phyloP scores from a whole-genome alignment of 2,888 invertebrate genomes.

The Mythimna loreyi region DNA sequence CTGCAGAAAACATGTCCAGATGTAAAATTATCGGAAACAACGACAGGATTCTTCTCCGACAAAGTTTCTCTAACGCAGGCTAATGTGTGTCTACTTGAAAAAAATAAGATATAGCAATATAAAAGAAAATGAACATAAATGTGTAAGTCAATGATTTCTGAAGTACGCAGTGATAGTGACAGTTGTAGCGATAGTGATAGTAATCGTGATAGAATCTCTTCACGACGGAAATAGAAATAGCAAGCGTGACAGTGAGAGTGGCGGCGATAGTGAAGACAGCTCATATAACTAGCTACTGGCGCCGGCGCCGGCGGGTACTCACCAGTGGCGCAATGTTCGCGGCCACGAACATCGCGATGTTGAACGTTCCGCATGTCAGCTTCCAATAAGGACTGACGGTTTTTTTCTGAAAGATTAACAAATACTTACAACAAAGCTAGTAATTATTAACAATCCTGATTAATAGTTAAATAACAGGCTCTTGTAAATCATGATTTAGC shows the following conservation, averaged over 20 bases:
- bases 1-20: conserved; percentile 63
- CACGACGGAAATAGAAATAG: conserved; percentile 42
- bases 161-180: conserved; percentile 17
- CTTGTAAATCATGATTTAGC: not conserved
- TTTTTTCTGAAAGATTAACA: conserved; percentile 76
- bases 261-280: conserved; percentile 41
- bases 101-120: conserved; percentile 1
- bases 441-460: not conserved
- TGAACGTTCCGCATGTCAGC: conserved; percentile 81
- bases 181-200: conserved; percentile 45
- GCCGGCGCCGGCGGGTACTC: conserved; percentile 55
- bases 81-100: not conserved
- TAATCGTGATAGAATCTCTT: conserved; percentile 39
- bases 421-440: conserved; percentile 1
- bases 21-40: not conserved
- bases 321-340: conserved; percentile 84
- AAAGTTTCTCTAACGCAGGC: conserved; percentile 4
- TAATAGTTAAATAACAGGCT: not conserved
- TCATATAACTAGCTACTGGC: conserved; percentile 1
- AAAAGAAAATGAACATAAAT: not conserved
- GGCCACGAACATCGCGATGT: conserved; percentile 81
- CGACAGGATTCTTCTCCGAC: not conserved
- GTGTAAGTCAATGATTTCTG: conserved; percentile 17
- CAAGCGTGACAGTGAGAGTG: conserved; percentile 54
- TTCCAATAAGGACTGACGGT: conserved; percentile 83